These are phyloP conservation scores for Phyllostomus hastatus DNA, from an alignment of 2,113 vertebrate genomes.

Conservation along the genomic window DNA sequence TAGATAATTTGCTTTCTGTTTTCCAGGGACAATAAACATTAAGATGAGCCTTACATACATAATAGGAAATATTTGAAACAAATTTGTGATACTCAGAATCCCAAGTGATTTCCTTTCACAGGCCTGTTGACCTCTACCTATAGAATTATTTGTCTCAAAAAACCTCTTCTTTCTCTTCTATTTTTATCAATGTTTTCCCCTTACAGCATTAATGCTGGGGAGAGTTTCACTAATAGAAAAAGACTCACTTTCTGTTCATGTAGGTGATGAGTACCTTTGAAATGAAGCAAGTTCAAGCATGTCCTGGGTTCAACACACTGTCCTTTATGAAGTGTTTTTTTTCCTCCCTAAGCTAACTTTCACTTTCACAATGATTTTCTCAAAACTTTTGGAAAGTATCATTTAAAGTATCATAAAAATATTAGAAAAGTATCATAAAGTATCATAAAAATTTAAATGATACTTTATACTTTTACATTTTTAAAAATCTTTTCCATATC, in stretches of 20 bases:
- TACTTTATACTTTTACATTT: neutral
- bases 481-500: neutral
- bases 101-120: slow-evolving; percentile 31
- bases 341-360: neutral
- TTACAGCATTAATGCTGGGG: neutral
- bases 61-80: neutral
- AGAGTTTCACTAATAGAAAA: neutral
- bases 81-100: neutral
- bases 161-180: neutral
- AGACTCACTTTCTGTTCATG: neutral
- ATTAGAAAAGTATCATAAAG: too few species aligned
- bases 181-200: neutral
- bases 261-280: neutral
- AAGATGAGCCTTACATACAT: neutral
- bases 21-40: neutral
- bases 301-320: neutral
- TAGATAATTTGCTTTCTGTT: slow-evolving; percentile 28
- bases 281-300: neutral
- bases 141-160: neutral
- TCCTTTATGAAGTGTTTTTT: neutral
- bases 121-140: neutral
- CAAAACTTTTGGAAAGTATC: neutral
- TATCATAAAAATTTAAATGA: neutral
- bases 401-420: too few species aligned
- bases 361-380: neutral